Conservation (phyloP, 2,797 vertebrate species). For the Taeniopygia guttata region DNA sequence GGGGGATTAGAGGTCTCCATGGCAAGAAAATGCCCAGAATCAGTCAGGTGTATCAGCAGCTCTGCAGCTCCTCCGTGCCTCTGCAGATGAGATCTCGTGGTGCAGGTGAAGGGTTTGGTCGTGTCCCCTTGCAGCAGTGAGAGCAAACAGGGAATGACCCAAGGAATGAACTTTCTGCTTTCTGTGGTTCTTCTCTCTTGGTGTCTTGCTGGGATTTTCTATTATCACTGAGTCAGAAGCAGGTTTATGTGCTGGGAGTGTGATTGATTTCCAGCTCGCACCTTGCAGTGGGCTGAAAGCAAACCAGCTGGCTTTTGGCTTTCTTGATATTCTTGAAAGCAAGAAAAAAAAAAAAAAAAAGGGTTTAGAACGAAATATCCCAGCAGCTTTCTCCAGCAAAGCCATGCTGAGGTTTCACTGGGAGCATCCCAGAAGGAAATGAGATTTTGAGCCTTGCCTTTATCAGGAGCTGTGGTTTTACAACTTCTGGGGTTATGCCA, state of each 20-base stretch:
- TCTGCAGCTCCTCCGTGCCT: neutral
- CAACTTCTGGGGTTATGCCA: neutral
- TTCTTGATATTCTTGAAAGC: neutral
- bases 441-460: neutral
- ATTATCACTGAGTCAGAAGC: conserved; percentile 5
- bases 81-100: neutral
- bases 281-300: neutral
- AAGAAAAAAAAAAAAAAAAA: neutral
- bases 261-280: conserved; percentile 23
- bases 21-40: neutral
- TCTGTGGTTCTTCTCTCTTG: neutral
- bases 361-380: neutral
- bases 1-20: neutral
- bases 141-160: neutral
- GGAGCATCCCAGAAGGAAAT: neutral
- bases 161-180: neutral
- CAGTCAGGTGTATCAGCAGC: neutral
- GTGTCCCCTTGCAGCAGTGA: neutral
- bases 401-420: neutral
- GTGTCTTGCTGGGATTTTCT: conserved; percentile 38
- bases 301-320: neutral
- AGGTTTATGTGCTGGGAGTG: neutral
- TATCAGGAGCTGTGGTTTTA: neutral
- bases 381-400: neutral
- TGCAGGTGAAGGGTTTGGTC: neutral